Evolutionary conservation across 2,113 vertebrate genomes (phyloP).

Genomic region (Caretta caretta): DNA sequence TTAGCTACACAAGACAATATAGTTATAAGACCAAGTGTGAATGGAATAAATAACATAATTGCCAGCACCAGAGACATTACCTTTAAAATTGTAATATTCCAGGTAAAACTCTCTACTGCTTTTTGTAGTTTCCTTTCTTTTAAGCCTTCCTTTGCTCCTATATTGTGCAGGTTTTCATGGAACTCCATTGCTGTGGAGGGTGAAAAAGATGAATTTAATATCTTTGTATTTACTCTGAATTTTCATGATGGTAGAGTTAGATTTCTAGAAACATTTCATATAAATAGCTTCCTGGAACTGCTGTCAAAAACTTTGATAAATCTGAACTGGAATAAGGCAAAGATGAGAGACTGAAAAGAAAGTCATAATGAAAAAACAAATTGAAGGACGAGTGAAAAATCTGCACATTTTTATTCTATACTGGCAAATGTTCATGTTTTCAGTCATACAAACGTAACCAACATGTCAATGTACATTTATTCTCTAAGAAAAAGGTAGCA

Average conservation of each 20-base stretch:
- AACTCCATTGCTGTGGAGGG: constrained; percentile 92
- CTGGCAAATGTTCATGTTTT: background rate
- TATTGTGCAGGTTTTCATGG: constrained; percentile 92
- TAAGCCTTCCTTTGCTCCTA: constrained; percentile 93
- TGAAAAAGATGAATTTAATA: background rate
- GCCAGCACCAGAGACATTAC: constrained; percentile 71
- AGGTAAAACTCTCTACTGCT: constrained; percentile 96
- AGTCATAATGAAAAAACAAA: background rate
- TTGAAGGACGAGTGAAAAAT: constrained; percentile 3
- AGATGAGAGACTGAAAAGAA: background rate
- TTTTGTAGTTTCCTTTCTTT: constrained; percentile 96
- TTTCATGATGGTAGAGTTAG: background rate
- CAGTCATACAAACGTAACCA: background rate
- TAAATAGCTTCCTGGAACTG: background rate
- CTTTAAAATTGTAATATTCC: constrained; percentile 99
- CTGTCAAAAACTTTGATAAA: background rate
- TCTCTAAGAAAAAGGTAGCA: background rate
- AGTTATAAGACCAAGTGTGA: constrained; percentile 10
- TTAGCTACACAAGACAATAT: background rate
- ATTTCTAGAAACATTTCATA: background rate
- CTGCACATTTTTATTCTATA: background rate
- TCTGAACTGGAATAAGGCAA: constrained; percentile 29
- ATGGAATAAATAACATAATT: background rate
- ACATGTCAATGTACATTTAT: background rate
- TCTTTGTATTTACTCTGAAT: background rate